A percentile compares a stretch with the other conserved stretches of the same genome.
These are phyloP conservation scores for Amphiprion percula DNA, from an alignment of 2,113 vertebrate genomes.

Conservation along the genomic window DNA sequence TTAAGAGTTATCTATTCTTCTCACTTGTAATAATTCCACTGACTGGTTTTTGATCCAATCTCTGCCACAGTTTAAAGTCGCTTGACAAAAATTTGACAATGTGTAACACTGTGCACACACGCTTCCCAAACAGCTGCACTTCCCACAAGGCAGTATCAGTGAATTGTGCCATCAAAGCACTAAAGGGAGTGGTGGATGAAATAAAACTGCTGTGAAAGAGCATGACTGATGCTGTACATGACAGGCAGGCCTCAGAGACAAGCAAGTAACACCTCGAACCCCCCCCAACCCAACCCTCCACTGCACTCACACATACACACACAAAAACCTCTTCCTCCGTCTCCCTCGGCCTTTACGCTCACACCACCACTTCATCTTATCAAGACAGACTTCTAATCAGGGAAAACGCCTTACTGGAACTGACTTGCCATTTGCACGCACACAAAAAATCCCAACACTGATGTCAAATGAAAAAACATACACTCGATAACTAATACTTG, in stretches of 20 bases:
- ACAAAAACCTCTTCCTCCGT: conserved; percentile 6
- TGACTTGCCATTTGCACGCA: conserved; percentile 10
- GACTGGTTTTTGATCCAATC: conserved; percentile 62
- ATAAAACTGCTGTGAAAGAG: conserved; percentile 83
- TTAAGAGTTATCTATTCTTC: conserved; percentile 13
- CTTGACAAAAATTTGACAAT: conserved; percentile 63
- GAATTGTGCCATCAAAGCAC: conserved; percentile 73
- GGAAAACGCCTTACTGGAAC: conserved; percentile 56
- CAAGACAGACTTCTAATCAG: conserved; percentile 65
- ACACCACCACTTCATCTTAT: conserved; percentile 58
- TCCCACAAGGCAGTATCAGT: conserved; percentile 73
- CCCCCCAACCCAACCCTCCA: background rate
- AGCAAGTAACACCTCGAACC: conserved; percentile 71
- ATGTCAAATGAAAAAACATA: conserved; percentile 19
- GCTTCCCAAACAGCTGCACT: conserved; percentile 49
- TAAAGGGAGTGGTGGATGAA: conserved; percentile 83
- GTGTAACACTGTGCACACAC: conserved; percentile 27
- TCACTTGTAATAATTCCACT: conserved; percentile 47
- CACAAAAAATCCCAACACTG: background rate
- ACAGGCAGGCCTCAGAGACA: conserved; percentile 78
- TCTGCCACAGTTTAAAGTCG: conserved; percentile 60
- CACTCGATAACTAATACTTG: conserved; percentile 3
- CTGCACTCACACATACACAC: background rate
- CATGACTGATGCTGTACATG: conserved; percentile 85
- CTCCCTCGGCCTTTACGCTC: conserved; percentile 11